phyloP scores from a whole-genome alignment of 2,113 vertebrate genomes.

The Mandrillus leucophaeus region DNA sequence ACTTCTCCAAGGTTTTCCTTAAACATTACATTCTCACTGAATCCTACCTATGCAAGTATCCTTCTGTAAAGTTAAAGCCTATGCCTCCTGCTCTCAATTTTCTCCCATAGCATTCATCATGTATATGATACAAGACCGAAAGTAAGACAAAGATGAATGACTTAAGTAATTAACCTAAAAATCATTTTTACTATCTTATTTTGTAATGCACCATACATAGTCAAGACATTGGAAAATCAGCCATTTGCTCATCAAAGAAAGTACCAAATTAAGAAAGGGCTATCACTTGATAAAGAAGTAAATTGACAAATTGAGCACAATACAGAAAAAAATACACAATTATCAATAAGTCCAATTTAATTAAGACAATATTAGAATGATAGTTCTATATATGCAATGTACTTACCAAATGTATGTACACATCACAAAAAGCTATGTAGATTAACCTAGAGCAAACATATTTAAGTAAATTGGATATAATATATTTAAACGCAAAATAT shows the following conservation, averaged over 20 bases:
- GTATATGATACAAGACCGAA: not conserved
- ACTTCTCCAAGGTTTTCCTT: not conserved
- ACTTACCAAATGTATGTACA: not conserved
- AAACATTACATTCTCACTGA: not conserved
- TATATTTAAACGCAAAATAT: not conserved
- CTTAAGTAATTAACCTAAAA: not conserved
- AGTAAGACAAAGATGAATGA: not conserved
- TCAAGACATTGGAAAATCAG: not conserved
- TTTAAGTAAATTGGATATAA: not conserved
- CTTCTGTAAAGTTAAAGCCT: not conserved
- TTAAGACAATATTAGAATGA: not conserved
- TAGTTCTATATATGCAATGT: not conserved
- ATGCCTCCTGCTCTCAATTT: not conserved
- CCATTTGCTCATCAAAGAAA: not conserved
- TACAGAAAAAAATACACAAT: not conserved
- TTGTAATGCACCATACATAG: not conserved
- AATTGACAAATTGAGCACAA: not conserved
- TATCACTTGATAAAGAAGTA: not conserved
- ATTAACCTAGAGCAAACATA: not conserved
- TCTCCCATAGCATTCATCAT: rapidly evolving
- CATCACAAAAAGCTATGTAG: not conserved
- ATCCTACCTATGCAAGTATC: rapidly evolving
- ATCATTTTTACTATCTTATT: not conserved
- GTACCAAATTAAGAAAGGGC: not conserved
- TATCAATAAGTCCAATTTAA: not conserved